These are phyloP conservation scores for Orius insidiosus DNA, from an alignment of 1,140 invertebrate genomes.

Conservation along the genomic window DNA sequence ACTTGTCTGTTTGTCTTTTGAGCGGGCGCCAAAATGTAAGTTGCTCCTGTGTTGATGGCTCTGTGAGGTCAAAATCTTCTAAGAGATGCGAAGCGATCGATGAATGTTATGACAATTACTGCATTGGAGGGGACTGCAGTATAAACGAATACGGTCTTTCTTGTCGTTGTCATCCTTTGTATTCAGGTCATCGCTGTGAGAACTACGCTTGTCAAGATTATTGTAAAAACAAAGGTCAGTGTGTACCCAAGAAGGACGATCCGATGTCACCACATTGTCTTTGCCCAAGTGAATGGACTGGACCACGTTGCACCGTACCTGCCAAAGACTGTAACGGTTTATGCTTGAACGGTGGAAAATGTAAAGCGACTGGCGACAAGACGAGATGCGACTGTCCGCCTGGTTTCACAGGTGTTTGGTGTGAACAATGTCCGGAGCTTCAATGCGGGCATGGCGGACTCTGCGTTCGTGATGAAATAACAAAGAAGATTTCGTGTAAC, in stretches of 20 bases:
- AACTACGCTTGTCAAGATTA: slow-evolving; percentile 41
- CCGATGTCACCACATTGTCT: slow-evolving; percentile 28
- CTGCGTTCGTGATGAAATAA: slow-evolving; percentile 21
- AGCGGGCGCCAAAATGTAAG: too few relatives aligned
- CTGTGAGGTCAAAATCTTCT: too few relatives aligned
- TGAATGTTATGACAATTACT: too few relatives aligned
- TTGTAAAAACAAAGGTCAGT: slow-evolving; percentile 44
- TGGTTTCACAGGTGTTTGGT: slow-evolving; percentile 28
- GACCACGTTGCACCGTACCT: slow-evolving; percentile 42
- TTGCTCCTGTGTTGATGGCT: too few relatives aligned
- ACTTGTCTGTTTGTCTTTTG: too few relatives aligned
- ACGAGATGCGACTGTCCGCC: slow-evolving; percentile 28
- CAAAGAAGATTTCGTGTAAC: slow-evolving; percentile 22
- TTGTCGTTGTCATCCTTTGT: slow-evolving; percentile 41
- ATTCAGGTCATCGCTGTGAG: slow-evolving; percentile 40
- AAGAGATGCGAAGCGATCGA: too few relatives aligned
- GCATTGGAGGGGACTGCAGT: too few relatives aligned
- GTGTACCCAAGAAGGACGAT: slow-evolving; percentile 21
- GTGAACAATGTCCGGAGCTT: slow-evolving; percentile 24
- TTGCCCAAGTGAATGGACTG: slow-evolving; percentile 44
- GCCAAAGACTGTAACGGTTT: slow-evolving; percentile 29
- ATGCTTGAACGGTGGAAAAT: slow-evolving; percentile 38
- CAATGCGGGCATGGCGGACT: slow-evolving; percentile 27
- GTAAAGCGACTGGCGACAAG: slow-evolving; percentile 22
- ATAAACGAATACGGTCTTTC: slow-evolving; percentile 19